Evolutionary conservation across 2,797 vertebrate species (phyloP), one percentile per base, ranked within the genome.

Genomic region (Enteromius fasciolatus): DNA sequence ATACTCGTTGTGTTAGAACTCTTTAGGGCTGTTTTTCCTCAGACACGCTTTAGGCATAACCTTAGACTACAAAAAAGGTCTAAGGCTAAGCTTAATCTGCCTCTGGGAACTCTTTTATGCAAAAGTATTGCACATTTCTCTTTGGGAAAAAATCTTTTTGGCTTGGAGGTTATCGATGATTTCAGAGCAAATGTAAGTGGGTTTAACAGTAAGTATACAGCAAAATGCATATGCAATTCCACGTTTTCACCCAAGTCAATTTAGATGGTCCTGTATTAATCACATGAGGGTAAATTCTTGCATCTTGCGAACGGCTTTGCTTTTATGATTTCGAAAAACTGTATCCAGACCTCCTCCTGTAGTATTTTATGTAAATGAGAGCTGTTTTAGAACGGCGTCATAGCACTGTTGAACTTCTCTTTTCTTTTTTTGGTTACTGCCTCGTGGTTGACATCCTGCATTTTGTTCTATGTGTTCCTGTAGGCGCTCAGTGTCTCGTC

Each of bases 71-170:
- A 28, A 63, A 41, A 41, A 20, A 41, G 1, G n/a, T 76, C n/a
- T 15, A 20, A 61, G 36, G 54, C 61, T 67, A 66, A 48, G 28
- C 44, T 36, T 67, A 78, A 78, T 64, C 12, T 23, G 61, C 50
- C 36, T 67, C 61, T 78, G 5, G 44, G 76, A 52, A 75, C 31
- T 84, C 36, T 84, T 86, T 82, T 76, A 88, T 82, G 77, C 76
- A 78, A 85, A 85, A 7, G 83, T 89, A 86, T 91, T 92, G 91
- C 91, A 92, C 90, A 87, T 91, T 85, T 33, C 80, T 87, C 64
- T 81, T 66, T 84, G 25, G 14, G 36, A 68, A 68, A 46, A 54
- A 1, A 20, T 23, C 59, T 10, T 28, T 78, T 84, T 64, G 54
- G 48, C 28, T 70, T 25, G 6, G 25, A 59, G 28, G 68, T 36